phyloP scores from a whole-genome alignment of 2,888 invertebrate genomes.

The Stenurella melanura region DNA sequence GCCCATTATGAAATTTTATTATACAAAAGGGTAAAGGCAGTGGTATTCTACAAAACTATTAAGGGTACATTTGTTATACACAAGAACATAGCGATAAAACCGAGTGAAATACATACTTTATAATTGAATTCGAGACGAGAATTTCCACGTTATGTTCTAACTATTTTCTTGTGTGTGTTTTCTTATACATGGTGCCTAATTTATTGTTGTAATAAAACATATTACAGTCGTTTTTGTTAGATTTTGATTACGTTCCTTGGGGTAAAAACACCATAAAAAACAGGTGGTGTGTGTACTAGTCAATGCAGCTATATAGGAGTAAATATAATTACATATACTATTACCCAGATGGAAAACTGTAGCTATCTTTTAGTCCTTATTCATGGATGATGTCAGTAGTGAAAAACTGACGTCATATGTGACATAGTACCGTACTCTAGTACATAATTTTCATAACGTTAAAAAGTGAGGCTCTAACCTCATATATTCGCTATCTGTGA shows the following conservation, averaged over 20 bases:
- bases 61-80: neutral
- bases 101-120: neutral
- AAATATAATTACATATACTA: too few species aligned
- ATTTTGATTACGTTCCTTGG: neutral
- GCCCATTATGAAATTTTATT: neutral
- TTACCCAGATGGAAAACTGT: too few species aligned
- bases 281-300: too few species aligned
- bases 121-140: neutral
- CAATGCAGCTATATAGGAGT: too few species aligned
- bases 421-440: too few species aligned
- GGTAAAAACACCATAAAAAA: neutral
- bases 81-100: neutral
- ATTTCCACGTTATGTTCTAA: neutral
- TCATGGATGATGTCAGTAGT: too few species aligned
- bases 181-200: neutral
- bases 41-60: neutral
- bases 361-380: too few species aligned
- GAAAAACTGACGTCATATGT: too few species aligned
- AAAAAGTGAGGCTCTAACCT: too few species aligned
- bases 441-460: too few species aligned
- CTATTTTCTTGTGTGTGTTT: neutral
- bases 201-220: neutral
- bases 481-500: too few species aligned
- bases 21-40: neutral
- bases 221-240: neutral